Percentiles rank a stretch among this genome's conserved stretches.
Evolutionary conservation across 2,113 vertebrate species (phyloP).

Genomic region (Holacanthus passer): DNA sequence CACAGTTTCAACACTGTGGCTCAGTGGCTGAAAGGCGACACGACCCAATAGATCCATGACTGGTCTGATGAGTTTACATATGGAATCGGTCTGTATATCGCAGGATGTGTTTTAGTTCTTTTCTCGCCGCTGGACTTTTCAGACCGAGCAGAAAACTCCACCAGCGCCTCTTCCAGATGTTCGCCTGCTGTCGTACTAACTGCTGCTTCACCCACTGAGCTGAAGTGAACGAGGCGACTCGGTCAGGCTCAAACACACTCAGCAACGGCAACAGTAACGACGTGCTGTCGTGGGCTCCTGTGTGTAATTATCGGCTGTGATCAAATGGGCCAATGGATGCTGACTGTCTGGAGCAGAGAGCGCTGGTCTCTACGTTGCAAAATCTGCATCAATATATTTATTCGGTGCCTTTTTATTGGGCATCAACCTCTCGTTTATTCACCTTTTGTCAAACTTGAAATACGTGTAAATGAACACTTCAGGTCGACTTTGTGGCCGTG

Average conservation of each 20-base stretch:
- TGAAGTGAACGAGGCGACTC: not conserved
- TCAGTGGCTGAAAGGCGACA: not conserved
- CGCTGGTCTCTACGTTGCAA: no score
- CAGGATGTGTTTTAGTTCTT: not conserved
- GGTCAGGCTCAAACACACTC: constrained; percentile 7
- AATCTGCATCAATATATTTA: no score
- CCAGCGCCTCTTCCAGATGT: constrained; percentile 41
- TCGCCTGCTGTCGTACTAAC: constrained; percentile 5
- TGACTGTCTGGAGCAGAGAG: no score
- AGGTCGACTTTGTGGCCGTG: no score
- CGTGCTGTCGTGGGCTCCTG: no score
- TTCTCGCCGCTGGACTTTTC: not conserved
- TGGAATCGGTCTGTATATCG: not conserved
- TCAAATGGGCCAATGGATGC: no score
- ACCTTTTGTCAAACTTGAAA: no score
- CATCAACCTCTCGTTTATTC: no score
- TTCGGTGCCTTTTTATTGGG: no score
- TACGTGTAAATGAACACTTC: no score
- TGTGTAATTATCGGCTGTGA: no score
- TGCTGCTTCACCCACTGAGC: not conserved
- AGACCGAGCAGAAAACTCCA: constrained; percentile 1
- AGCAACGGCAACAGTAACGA: no score
- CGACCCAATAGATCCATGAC: not conserved
- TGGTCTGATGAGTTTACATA: not conserved
- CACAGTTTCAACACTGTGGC: not conserved